Evolutionary conservation across 2,888 invertebrate genomes (phyloP), one percentile per base, ranked within the genome.

Genomic region (Drosophila macrothrix): DNA sequence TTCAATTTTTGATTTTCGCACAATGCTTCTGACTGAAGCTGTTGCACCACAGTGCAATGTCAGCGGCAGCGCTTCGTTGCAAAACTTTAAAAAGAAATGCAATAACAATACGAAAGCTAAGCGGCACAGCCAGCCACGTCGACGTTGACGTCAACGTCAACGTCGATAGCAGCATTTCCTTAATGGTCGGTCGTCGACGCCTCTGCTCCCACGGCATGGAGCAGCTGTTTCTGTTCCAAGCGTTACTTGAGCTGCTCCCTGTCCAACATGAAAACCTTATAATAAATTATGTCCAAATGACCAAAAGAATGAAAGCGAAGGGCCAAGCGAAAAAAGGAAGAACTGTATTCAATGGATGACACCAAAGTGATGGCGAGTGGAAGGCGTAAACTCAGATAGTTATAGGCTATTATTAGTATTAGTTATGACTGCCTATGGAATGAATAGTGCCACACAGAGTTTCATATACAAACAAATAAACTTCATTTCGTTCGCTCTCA

Each of bases 201-300:
- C 54, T 22, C 37, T 25, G 65, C 52, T 43, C n/a, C 28, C 1
- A 35, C 53, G 22, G 31, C n/a, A 31, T 25, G 35, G 35, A 49
- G 61, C 59, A 68, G 59, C 46, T 70, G 65, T 19, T 9, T 31
- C 33, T 28, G 72, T 54, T 31, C 25, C 31, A 12, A 41, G 12
- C 58, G 69, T 64, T 46, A 25, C 59, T 68, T 68, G 65, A 75
- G 71, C 79, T 76, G 75, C 67, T 75, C 46, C 54, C 67, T 66
- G 68, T 76, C 70, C 76, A 54, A 52, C 70, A 71, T 62, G 56
- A 72, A 87, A 83, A 82, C 78, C 78, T 70, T 83, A 76, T 77
- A 76, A 86, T 83, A 84, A 85, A 84, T 87, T 79, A 83, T 80
- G 73, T 43, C 59, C 63, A 75, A 87, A 75, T 78, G 69, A 64